A percentile compares a stretch with the other conserved stretches of the same genome.
Conservation (phyloP, 2,113 vertebrate species). For the Saguinus imperator region DNA sequence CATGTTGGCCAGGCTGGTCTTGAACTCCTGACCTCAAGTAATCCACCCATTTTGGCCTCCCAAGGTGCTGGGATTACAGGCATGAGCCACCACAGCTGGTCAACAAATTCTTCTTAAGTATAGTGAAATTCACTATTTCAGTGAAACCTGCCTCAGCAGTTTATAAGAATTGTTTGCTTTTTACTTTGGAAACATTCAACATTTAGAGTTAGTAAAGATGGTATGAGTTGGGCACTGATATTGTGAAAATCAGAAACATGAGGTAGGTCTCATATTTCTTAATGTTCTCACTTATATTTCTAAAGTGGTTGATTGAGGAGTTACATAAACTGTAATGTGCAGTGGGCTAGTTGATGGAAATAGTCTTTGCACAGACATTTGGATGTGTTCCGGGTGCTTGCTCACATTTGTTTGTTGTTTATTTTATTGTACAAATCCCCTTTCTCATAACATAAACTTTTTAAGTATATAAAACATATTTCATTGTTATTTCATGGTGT, state of each 20-base stretch:
- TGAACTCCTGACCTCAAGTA: too few species aligned
- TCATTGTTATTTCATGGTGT: neutral
- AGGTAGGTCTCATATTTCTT: neutral
- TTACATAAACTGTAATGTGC: neutral
- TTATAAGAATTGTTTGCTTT: neutral
- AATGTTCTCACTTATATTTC: neutral
- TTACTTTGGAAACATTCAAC: neutral
- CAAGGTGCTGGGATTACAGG: too few species aligned
- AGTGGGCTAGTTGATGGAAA: neutral
- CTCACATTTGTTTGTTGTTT: neutral
- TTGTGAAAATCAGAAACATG: neutral
- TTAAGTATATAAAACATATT: neutral
- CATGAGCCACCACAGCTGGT: too few species aligned
- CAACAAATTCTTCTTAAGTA: neutral
- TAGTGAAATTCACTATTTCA: neutral
- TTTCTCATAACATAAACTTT: neutral
- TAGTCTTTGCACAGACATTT: too few species aligned
- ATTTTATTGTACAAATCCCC: neutral
- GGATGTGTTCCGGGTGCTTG: neutral
- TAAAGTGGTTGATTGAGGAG: neutral
- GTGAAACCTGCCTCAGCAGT: neutral
- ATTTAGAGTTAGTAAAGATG: neutral
- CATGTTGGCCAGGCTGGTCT: too few species aligned
- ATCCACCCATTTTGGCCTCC: too few species aligned
- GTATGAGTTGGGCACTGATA: neutral